phyloP scores from a whole-genome alignment of 2,888 invertebrate genomes.

The Villa cingulata region DNA sequence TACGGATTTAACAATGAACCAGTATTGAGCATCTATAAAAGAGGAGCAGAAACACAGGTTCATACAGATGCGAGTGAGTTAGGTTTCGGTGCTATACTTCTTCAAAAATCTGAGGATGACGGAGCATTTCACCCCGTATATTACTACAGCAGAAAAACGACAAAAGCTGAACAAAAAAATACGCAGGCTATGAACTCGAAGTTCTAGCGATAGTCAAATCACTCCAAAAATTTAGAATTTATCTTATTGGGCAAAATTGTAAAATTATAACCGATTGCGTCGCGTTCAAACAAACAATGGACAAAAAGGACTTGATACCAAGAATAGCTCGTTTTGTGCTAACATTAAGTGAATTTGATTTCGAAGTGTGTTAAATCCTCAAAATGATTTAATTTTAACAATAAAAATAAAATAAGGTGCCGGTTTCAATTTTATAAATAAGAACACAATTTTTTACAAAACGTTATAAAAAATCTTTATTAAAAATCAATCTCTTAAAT shows the following conservation, averaged over 20 bases:
- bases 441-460: too few species aligned
- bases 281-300: constrained; percentile 13
- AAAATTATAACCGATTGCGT: constrained; percentile 14
- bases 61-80: constrained; percentile 20
- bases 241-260: constrained; percentile 11
- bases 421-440: too few species aligned
- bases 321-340: constrained; percentile 14
- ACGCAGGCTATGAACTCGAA: constrained; percentile 7
- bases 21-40: constrained; percentile 20
- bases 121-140: constrained; percentile 7
- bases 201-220: constrained; percentile 5
- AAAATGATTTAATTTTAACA: too few species aligned
- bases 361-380: too few species aligned
- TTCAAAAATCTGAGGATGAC: constrained; percentile 12
- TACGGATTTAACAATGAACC: too few species aligned
- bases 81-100: constrained; percentile 18
- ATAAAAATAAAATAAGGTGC: too few species aligned
- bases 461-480: too few species aligned
- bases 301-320: constrained; percentile 12
- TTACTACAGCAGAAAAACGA: constrained; percentile 2
- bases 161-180: not conserved
- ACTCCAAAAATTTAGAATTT: not conserved
- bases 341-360: constrained; percentile 17
- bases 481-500: too few species aligned
- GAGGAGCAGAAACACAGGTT: constrained; percentile 17